Base-by-base conservation (phyloP, 2,797 vertebrate genomes). In the Clamator glandarius region DNA sequence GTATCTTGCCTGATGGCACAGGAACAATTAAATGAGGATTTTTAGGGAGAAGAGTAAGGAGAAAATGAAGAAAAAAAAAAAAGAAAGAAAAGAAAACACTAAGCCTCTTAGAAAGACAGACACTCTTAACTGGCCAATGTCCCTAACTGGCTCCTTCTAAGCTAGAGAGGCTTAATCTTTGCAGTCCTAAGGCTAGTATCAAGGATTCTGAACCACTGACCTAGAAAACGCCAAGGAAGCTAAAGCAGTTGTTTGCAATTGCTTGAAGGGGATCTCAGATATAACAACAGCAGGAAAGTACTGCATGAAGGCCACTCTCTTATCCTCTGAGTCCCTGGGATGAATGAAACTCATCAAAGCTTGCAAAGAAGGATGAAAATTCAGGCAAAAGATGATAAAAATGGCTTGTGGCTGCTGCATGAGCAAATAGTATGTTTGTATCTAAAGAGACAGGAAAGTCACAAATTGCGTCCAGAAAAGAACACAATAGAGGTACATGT, bases 101-200 rank as follows among this genome's bases (percentile, higher is more conserved):
- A 90, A 42, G 2, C 36, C 77, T 7, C 57, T 83, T 68, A 87
- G 54, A 2, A 1, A 63, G 29, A 10, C 24, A 84, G 51, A 20
- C 24, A 28, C 44, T 72, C 21, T 36, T 81, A 92, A 87, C 24
- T 70, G 54, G 31, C 25, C 25, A 51, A 4, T 62, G 80, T 83
- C 63, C 25, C 72, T 80, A 90, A 79, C 69, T 88, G 54, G 21
- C 29, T 85, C 33, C 35, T 92, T 80, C 72, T 84, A 72, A 87
- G 42, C 46, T 58, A 72, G 26, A 82, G n/a, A 78, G 41, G 57
- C 62, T 96, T 93, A 85, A 92, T 95, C 51, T 89, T 81, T 75
- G 29, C 66, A 55, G 64, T 87, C 92, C 79, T 94, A 62, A 92
- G 85, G 85, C 82, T 81, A 68, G 75, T 74, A 95, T 95, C 75